These are phyloP conservation scores for Carollia perspicillata DNA, from an alignment of 2,113 vertebrate species.

Conservation along the genomic window DNA sequence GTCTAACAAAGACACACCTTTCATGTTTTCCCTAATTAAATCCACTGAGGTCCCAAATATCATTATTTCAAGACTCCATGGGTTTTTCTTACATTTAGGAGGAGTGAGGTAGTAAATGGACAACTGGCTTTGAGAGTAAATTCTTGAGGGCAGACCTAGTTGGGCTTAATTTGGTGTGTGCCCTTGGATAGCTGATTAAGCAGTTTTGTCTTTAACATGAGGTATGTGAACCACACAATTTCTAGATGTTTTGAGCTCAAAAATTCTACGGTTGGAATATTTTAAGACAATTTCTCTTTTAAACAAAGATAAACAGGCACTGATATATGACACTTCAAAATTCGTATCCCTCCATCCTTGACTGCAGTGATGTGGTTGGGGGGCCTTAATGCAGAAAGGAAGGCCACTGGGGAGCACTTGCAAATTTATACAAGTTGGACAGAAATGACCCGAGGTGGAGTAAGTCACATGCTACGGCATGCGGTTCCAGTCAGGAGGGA, in stretches of 20 bases:
- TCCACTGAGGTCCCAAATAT: not conserved
- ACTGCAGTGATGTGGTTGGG: not conserved
- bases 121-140: not conserved
- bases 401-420: not conserved
- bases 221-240: not conserved
- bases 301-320: not conserved
- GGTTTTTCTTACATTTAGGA: not conserved
- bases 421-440: not conserved
- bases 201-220: not conserved
- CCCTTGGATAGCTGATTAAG: not conserved
- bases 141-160: not conserved
- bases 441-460: not conserved
- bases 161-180: not conserved
- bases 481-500: not conserved
- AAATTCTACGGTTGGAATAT: not conserved
- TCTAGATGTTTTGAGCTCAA: not conserved
- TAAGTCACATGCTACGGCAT: not conserved
- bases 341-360: not conserved
- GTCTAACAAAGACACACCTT: not conserved
- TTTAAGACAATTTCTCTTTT: not conserved
- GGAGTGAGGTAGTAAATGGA: not conserved
- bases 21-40: not conserved
- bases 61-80: constrained; percentile 17
- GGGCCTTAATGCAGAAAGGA: not conserved
- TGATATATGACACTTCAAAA: not conserved